A percentile compares a stretch with the other conserved stretches of the same genome.
Conservation (phyloP, 1,140 invertebrate genomes). For the Physella acuta region DNA sequence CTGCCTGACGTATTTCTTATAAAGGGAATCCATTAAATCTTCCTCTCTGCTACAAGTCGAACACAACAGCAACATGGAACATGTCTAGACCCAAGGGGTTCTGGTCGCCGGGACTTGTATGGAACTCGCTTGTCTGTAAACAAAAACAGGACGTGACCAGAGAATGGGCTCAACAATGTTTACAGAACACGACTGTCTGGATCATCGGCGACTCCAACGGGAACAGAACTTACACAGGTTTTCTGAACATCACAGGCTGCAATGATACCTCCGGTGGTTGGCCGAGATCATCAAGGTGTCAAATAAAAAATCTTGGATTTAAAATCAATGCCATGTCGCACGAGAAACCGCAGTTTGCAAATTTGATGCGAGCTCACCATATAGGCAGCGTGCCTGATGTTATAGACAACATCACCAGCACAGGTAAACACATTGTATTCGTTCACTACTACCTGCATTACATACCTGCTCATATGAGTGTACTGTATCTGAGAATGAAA, state of each 20-base stretch:
- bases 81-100: constrained; percentile 3
- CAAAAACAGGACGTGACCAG: neutral
- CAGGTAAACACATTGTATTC: constrained; percentile 3
- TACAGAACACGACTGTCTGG: neutral
- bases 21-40: too few relatives aligned
- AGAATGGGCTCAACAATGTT: neutral
- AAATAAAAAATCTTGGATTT: neutral
- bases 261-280: neutral
- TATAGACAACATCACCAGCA: neutral
- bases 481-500: neutral
- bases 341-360: neutral
- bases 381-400: neutral
- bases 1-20: too few relatives aligned
- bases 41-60: too few relatives aligned
- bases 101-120: neutral
- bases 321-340: neutral
- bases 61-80: neutral
- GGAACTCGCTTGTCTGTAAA: constrained; percentile 4
- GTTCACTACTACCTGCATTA: constrained; percentile 17
- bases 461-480: neutral
- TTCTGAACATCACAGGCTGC: too few relatives aligned
- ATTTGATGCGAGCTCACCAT: neutral
- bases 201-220: constrained; percentile 19
- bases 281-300: neutral
- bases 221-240: neutral